These are phyloP conservation scores for Carcharodon carcharias DNA, from an alignment of 2,797 vertebrate species.

Conservation along the genomic window DNA sequence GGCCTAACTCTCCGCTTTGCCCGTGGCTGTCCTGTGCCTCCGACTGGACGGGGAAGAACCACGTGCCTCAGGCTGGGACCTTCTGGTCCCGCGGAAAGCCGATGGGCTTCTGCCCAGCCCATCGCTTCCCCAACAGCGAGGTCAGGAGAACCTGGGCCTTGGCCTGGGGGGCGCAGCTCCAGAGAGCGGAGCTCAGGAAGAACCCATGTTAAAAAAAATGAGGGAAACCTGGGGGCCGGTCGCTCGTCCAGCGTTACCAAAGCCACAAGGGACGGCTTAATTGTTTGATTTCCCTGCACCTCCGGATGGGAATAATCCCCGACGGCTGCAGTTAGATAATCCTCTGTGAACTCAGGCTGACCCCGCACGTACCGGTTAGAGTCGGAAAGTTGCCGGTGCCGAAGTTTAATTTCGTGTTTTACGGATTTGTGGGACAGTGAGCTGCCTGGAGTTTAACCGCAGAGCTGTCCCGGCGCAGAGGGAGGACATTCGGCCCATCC, in stretches of 20 bases:
- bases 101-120: no score
- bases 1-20: neutral
- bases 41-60: no score
- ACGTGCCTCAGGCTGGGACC: no score
- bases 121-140: no score
- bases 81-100: no score
- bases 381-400: neutral
- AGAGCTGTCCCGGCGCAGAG: no score
- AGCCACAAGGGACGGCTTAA: neutral
- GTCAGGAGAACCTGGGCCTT: neutral
- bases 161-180: neutral
- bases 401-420: neutral
- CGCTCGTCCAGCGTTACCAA: no score
- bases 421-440: neutral
- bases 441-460: neutral
- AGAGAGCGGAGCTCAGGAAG: neutral
- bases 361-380: neutral
- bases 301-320: neutral
- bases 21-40: neutral
- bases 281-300: neutral
- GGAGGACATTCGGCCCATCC: no score
- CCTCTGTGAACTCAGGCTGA: neutral
- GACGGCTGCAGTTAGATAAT: neutral
- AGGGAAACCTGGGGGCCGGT: neutral
- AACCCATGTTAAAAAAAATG: neutral